Percentiles rank a stretch among this genome's conserved stretches.
Conservation (phyloP, 2,113 vertebrate genomes). For the Capricornis sumatraensis region DNA sequence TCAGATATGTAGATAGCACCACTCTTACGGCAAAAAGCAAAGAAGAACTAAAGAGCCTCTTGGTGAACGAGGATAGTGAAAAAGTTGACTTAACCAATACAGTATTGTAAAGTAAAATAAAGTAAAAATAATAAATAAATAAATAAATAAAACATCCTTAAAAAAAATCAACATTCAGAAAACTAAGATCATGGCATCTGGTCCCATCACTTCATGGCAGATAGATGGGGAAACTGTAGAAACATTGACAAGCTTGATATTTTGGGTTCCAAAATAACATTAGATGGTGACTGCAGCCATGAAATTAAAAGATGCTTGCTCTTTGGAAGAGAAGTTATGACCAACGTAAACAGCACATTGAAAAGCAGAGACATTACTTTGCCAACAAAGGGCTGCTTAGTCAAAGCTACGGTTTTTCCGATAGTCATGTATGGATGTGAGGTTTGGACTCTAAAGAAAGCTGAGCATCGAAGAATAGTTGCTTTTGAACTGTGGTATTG, state of each 20-base stretch:
- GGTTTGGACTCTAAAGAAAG: neutral
- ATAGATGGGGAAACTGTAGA: neutral
- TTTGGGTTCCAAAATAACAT: accelerated
- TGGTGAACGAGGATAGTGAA: neutral
- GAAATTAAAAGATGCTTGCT: neutral
- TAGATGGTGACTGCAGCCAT: neutral
- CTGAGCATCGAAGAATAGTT: neutral
- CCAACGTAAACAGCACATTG: neutral
- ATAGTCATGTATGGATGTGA: neutral
- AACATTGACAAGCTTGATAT: neutral
- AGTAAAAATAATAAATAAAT: too few relatives aligned
- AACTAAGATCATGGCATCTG: neutral
- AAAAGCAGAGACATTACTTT: neutral
- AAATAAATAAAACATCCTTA: too few relatives aligned
- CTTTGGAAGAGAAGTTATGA: neutral
- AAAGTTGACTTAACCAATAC: neutral
- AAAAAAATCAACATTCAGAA: neutral
- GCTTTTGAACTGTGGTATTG: neutral
- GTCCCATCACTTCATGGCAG: neutral
- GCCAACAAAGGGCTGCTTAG: neutral
- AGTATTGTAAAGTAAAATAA: too few relatives aligned
- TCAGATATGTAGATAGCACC: neutral
- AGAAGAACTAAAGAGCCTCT: neutral
- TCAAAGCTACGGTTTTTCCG: neutral
- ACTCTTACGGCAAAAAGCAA: neutral